Evolutionary conservation across 2,113 vertebrate species (phyloP).

Genomic region (Cricetomys ansorgei): DNA sequence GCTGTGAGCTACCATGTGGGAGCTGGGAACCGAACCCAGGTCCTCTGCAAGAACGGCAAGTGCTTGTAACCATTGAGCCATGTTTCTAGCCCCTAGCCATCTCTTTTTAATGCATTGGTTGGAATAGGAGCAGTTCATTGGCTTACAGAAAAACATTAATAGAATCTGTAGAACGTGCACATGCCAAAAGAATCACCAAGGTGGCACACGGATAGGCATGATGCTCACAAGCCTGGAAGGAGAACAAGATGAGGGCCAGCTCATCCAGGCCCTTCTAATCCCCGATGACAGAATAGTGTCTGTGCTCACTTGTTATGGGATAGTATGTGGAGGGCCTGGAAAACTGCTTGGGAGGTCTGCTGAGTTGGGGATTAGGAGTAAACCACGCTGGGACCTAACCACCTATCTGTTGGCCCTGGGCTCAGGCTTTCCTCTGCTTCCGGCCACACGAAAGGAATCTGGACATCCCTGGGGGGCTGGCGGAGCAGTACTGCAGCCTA

Average conservation of each 20-base stretch:
- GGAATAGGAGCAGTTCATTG: background rate
- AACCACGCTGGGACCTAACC: background rate
- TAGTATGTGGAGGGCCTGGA: background rate
- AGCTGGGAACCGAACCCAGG: background rate
- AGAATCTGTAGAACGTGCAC: background rate
- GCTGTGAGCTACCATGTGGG: background rate
- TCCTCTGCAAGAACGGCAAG: too few relatives aligned
- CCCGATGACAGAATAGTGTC: background rate
- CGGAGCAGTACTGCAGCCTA: slow-evolving; percentile 88
- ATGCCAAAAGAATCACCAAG: background rate
- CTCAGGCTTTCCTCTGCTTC: slow-evolving; percentile 89
- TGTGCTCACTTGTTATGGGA: background rate
- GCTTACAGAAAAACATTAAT: slow-evolving; percentile 1
- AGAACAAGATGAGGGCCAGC: background rate
- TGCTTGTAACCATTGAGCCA: background rate
- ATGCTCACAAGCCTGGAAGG: background rate
- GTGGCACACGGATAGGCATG: background rate
- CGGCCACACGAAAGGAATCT: slow-evolving; percentile 88
- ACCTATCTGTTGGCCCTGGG: background rate
- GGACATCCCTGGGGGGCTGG: slow-evolving; percentile 86
- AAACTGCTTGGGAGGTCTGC: background rate
- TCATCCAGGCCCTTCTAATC: background rate
- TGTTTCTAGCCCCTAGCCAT: background rate
- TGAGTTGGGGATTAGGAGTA: background rate
- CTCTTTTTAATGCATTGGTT: background rate